Conservation (phyloP, 37 sponge, comb jelly and placozoan species). For the Dysidea cf. avara region DNA sequence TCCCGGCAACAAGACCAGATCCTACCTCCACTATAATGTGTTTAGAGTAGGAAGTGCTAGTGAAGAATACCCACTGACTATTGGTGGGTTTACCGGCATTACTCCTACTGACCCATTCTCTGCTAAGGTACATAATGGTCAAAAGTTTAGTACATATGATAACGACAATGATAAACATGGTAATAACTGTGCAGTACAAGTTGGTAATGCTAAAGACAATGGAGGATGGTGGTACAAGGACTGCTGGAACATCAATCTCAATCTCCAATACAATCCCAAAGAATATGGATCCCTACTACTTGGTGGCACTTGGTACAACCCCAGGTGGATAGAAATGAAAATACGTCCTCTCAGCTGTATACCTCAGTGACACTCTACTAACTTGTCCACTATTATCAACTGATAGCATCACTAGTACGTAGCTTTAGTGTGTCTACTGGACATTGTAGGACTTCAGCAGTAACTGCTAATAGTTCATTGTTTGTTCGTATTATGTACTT, state of each 20-base stretch:
- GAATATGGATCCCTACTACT: neutral
- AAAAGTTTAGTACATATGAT: conserved; percentile 20
- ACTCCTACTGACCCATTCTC: conserved; percentile 14
- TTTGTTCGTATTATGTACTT: no score
- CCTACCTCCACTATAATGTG: conserved; percentile 12
- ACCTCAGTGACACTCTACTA: no score
- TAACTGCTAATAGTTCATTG: no score
- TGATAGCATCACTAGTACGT: no score
- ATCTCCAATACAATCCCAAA: neutral
- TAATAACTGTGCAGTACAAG: conserved; percentile 8
- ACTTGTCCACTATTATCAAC: no score
- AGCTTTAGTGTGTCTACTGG: no score
- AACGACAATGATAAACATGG: conserved; percentile 13
- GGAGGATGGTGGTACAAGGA: conserved; percentile 31
- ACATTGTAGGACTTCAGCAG: no score
- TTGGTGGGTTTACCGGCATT: conserved; percentile 32
- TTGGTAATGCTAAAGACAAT: neutral
- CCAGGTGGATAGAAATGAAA: conserved; percentile 23
- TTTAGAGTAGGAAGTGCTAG: conserved; percentile 24
- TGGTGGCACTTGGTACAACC: neutral
- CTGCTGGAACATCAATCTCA: conserved; percentile 19
- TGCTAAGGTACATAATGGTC: neutral
- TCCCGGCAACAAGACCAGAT: neutral
- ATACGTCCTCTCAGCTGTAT: neutral
- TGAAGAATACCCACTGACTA: conserved; percentile 5